phyloP scores from a whole-genome alignment of 2,888 invertebrate genomes.

The Neria commutata region DNA sequence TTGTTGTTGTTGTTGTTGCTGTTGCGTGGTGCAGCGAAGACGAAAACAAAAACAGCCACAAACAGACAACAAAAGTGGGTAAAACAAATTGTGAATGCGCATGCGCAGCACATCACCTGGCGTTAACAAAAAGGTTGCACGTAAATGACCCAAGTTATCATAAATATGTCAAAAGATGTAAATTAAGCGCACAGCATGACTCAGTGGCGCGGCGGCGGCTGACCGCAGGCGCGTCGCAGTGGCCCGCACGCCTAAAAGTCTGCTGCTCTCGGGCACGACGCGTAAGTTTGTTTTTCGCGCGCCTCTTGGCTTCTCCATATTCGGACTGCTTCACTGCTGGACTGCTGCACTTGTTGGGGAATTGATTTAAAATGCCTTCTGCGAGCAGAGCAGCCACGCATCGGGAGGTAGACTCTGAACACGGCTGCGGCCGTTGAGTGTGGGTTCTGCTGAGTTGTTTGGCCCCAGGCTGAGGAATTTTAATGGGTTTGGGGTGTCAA shows the following conservation, averaged over 20 bases:
- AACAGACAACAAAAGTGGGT: slow-evolving; percentile 21
- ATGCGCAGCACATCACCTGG: slow-evolving; percentile 49
- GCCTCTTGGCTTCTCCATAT: slow-evolving; percentile 1
- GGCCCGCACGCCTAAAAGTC: not conserved
- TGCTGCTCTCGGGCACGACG: not conserved
- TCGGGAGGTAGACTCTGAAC: slow-evolving; percentile 43
- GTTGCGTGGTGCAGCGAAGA: slow-evolving; percentile 5
- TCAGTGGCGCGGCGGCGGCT: slow-evolving; percentile 1
- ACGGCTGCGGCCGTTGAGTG: not conserved
- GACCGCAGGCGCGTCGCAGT: not conserved
- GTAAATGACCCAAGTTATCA: slow-evolving; percentile 61
- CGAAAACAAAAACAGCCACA: slow-evolving; percentile 9
- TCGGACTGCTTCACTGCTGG: slow-evolving; percentile 38
- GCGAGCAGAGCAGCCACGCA: slow-evolving; percentile 36
- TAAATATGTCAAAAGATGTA: slow-evolving; percentile 61
- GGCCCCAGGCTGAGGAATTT: not conserved
- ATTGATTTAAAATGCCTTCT: slow-evolving; percentile 48
- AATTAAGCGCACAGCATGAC: slow-evolving; percentile 58
- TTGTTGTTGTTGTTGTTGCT: too few species aligned
- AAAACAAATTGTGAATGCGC: slow-evolving; percentile 30
- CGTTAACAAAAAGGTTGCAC: slow-evolving; percentile 58
- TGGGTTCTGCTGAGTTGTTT: not conserved
- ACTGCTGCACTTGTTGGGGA: slow-evolving; percentile 52
- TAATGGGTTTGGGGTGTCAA: not conserved
- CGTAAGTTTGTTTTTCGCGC: not conserved